Conservation (phyloP, 2,113 vertebrate species). For the Vulpes lagopus region DNA sequence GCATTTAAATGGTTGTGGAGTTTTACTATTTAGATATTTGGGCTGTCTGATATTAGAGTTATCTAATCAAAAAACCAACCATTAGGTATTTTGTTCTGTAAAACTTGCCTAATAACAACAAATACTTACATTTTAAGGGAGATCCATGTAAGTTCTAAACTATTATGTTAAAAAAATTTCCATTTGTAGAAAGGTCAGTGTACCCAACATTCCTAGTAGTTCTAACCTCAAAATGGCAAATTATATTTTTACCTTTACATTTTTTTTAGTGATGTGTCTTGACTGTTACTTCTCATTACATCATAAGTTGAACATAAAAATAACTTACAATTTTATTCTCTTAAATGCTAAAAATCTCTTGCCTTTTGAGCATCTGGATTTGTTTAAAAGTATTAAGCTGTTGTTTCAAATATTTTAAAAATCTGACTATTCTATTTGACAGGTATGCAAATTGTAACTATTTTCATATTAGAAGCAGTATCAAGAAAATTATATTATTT, state of each 20-base stretch:
- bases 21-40: neutral
- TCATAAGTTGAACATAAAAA: neutral
- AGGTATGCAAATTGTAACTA: neutral
- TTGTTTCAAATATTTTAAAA: constrained; percentile 43
- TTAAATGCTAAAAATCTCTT: neutral
- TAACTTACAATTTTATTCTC: neutral
- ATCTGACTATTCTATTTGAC: neutral
- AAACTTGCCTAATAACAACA: neutral
- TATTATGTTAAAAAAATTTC: neutral
- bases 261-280: neutral
- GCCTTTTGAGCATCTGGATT: neutral
- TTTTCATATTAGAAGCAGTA: neutral
- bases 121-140: neutral
- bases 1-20: neutral
- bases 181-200: neutral
- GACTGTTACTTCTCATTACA: neutral
- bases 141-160: neutral
- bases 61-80: neutral
- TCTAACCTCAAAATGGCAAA: neutral
- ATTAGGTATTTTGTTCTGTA: neutral
- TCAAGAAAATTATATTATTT: constrained; percentile 5
- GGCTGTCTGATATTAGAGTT: neutral
- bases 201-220: neutral
- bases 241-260: constrained; percentile 1
- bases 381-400: neutral